phyloP scores from a whole-genome alignment of 1,140 invertebrate genomes.

The Bombus confusus region DNA sequence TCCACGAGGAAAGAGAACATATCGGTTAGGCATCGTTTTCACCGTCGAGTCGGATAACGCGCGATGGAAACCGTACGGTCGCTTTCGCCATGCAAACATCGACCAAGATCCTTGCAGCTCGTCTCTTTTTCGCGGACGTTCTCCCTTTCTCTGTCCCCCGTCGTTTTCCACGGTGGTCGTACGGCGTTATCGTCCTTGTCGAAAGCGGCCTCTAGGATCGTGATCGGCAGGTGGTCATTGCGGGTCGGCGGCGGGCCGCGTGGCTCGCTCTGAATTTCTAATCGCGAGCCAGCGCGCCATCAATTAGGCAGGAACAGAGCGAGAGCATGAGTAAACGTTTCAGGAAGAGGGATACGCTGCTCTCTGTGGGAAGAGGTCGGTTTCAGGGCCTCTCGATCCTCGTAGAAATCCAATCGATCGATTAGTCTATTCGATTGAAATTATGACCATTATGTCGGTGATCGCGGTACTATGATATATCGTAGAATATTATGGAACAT shows the following conservation, averaged over 20 bases:
- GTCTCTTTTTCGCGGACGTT: slow-evolving; percentile 17
- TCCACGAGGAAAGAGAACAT: neutral
- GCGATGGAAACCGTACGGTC: slow-evolving; percentile 45
- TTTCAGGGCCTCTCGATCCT: too few relatives aligned
- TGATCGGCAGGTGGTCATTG: slow-evolving; percentile 64
- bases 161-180: slow-evolving; percentile 17
- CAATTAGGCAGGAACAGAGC: slow-evolving; percentile 47
- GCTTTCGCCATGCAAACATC: slow-evolving; percentile 62
- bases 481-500: too few relatives aligned
- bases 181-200: slow-evolving; percentile 62
- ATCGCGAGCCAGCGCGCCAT: slow-evolving; percentile 49
- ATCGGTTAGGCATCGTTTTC: slow-evolving; percentile 58
- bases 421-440: too few relatives aligned
- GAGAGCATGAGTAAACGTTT: neutral
- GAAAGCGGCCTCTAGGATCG: slow-evolving; percentile 62
- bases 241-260: slow-evolving; percentile 9
- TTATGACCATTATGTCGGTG: too few relatives aligned
- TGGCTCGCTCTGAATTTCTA: slow-evolving; percentile 60
- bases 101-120: slow-evolving; percentile 36
- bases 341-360: too few relatives aligned
- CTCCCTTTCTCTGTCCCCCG: slow-evolving; percentile 11
- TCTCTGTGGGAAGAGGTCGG: too few relatives aligned
- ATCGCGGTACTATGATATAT: too few relatives aligned
- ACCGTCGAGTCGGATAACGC: slow-evolving; percentile 48
- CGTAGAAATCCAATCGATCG: too few relatives aligned